Conservation (phyloP, 2,797 vertebrate species). For the Sebastiscus tertius region DNA sequence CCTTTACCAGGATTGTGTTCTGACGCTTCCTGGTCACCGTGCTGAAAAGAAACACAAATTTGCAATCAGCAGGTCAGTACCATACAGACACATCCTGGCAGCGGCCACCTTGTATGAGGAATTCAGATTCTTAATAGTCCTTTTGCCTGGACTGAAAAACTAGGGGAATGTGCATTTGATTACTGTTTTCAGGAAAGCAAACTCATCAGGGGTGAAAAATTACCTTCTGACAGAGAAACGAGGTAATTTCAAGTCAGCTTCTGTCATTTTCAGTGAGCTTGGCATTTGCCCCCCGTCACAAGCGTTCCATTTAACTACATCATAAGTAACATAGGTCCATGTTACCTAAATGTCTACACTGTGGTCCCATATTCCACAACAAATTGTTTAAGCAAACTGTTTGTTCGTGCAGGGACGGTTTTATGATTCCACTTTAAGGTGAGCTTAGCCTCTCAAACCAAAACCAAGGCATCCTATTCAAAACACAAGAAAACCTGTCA, state of each 20-base stretch:
- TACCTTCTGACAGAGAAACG: background rate
- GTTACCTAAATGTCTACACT: background rate
- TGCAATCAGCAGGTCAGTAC: background rate
- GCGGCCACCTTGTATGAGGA: background rate
- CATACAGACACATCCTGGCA: background rate
- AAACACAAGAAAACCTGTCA: background rate
- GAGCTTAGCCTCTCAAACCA: too few species aligned
- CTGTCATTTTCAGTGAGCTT: slow-evolving; percentile 3
- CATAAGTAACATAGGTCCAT: background rate
- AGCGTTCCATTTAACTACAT: background rate
- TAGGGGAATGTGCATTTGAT: background rate
- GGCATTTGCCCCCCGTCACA: background rate
- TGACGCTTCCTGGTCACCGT: slow-evolving; percentile 91
- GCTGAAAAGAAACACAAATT: slow-evolving; percentile 71
- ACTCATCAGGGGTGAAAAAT: too few species aligned
- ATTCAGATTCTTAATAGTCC: background rate
- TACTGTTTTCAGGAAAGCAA: too few species aligned
- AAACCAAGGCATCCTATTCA: background rate
- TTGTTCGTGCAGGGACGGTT: background rate
- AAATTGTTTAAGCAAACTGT: background rate
- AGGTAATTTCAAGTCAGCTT: background rate
- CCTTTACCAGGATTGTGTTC: slow-evolving; percentile 98
- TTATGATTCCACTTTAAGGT: background rate
- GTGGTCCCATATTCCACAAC: background rate
- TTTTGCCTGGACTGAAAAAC: background rate